A percentile compares a stretch with the other conserved stretches of the same genome.
phyloP scores from a whole-genome alignment of 2,797 vertebrate genomes.

The Oreortyx pictus region DNA sequence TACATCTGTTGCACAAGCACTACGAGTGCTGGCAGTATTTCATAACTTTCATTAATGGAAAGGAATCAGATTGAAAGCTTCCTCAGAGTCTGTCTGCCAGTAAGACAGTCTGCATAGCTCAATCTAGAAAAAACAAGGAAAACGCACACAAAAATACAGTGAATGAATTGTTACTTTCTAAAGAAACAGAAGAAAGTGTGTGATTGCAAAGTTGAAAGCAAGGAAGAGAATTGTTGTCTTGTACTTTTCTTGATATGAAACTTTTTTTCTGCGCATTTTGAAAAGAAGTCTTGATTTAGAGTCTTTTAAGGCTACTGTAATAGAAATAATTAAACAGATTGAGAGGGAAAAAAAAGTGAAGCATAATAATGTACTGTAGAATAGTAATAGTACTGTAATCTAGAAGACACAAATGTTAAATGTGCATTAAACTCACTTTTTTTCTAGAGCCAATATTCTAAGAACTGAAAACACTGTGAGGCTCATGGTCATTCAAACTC shows the following conservation, averaged over 20 bases:
- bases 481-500: neutral
- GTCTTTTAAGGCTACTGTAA: neutral
- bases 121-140: constrained; percentile 22
- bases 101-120: neutral
- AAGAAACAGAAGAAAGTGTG: neutral
- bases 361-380: too few relatives aligned
- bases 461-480: neutral
- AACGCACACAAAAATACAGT: neutral
- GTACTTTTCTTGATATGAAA: constrained; percentile 21
- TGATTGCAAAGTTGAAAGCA: neutral
- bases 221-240: constrained; percentile 2
- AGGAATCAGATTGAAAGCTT: constrained; percentile 36
- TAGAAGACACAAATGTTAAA: neutral
- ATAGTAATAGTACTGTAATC: neutral
- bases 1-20: neutral
- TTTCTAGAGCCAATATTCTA: neutral
- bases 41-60: neutral
- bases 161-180: constrained; percentile 17
- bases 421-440: neutral
- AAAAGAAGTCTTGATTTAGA: constrained; percentile 15
- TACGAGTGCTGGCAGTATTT: neutral
- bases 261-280: neutral
- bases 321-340: neutral
- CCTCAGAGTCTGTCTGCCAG: neutral
- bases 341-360: neutral